Base-by-base conservation (phyloP, 1,140 invertebrate genomes). In the Prorops nasuta region DNA sequence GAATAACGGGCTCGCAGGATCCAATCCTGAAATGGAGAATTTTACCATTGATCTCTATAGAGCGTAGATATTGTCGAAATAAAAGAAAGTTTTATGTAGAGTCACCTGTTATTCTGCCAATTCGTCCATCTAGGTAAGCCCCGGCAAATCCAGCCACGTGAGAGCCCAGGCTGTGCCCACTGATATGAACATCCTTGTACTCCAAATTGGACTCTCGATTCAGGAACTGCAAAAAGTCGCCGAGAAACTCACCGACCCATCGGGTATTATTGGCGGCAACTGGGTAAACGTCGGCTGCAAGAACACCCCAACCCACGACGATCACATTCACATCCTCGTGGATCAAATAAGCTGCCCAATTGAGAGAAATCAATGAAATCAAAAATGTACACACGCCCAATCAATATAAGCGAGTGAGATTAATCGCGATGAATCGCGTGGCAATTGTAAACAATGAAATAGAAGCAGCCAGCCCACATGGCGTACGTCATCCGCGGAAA, bases 131-230 rank as follows among this genome's bases (percentile, higher is more conserved):
- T 7, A 67, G 41, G 42, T 59, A 68, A 14, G 65, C 58, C 0
- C 89, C 90, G 0, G 87, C 82, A 49, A 88, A 88, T 0, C 89
- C 88, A 0, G 86, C 83, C 10, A 91, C 86, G 60, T 93, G 91
- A 0, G 88, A 86, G 0, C 91, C 91, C 10, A 94, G 74, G 40
- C 89, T 92, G 72, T 92, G 91, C 0, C 91, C 91, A 44, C 92
- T 85, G 1, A 93, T 70, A 66, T 93, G 88, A 49, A 89, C 82
- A 22, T 82, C 76, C 32, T 68, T 68, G 38, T 63, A 68, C 3
- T 80, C 69, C 4, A 74, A 55, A 22, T 74, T 73, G 8, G 66
- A 71, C 24, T 71, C 68, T 3, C 67, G 61, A 15, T 60, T 67
- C 3, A 78, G 50, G 44, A 75, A 69, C 1, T 70, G 59, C 4